Percentiles rank a stretch among this genome's conserved stretches.
These are phyloP conservation scores for Peromyscus eremicus DNA, from an alignment of 2,797 vertebrate species.

Conservation along the genomic window DNA sequence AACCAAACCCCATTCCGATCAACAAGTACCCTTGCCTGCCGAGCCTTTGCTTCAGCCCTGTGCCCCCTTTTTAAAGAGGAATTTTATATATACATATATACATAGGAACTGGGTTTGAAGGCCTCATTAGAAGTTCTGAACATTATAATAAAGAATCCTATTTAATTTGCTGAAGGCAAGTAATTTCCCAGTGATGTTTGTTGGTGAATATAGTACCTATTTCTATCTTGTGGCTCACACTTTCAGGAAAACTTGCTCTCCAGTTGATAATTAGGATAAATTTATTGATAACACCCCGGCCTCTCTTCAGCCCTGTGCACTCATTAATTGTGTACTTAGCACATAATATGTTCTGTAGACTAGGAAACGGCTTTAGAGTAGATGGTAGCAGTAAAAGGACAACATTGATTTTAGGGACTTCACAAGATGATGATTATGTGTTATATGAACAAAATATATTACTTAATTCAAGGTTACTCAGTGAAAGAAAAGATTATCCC, in stretches of 20 bases:
- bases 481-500: neutral
- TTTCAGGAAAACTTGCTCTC: neutral
- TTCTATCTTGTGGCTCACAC: neutral
- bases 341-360: neutral
- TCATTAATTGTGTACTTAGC: neutral
- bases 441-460: neutral
- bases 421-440: neutral
- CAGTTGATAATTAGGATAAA: neutral
- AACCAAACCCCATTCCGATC: neutral
- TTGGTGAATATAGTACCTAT: neutral
- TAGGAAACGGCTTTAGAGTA: neutral
- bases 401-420: neutral
- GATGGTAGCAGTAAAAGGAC: neutral
- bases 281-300: neutral
- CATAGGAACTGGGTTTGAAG: neutral
- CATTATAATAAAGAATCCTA: neutral
- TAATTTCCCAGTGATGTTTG: neutral
- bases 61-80: neutral
- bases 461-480: neutral
- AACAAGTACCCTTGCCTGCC: neutral
- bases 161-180: neutral
- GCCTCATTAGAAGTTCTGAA: neutral
- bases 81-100: too few relatives aligned
- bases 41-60: neutral
- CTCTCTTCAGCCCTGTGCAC: neutral